These are phyloP conservation scores for Thunnus maccoyii DNA, from an alignment of 2,113 vertebrate genomes.

Conservation along the genomic window DNA sequence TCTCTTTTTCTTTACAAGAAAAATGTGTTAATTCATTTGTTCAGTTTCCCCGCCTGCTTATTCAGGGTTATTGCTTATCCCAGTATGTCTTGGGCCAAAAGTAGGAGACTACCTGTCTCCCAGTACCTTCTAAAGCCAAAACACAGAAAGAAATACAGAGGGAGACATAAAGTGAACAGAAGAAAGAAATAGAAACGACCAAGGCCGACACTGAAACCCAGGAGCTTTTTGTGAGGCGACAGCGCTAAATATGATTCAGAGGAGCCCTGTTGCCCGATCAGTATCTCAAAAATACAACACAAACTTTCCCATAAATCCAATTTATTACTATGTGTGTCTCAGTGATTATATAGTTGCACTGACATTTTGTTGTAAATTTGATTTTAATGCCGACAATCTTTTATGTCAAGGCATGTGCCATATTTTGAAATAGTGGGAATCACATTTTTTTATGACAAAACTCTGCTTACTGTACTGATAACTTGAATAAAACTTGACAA, in stretches of 20 bases:
- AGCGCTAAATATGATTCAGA: too few relatives aligned
- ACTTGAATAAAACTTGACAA: constrained; percentile 10
- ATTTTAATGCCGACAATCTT: not conserved
- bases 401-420: not conserved
- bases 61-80: too few relatives aligned
- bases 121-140: not conserved
- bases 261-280: too few relatives aligned
- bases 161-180: too few relatives aligned
- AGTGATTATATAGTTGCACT: too few relatives aligned
- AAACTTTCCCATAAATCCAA: not conserved
- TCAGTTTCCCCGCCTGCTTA: not conserved
- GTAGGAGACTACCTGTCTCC: not conserved
- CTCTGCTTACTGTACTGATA: not conserved
- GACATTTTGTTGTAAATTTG: not conserved
- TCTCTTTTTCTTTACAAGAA: not conserved
- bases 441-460: not conserved
- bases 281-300: too few relatives aligned
- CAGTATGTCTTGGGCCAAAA: constrained; percentile 2
- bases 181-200: too few relatives aligned
- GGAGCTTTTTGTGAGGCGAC: not conserved
- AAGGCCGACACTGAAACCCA: not conserved
- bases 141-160: too few relatives aligned
- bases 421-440: not conserved
- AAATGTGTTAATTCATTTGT: not conserved
- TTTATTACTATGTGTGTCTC: not conserved